Evolutionary conservation across 2,888 invertebrate species (phyloP), one percentile per base, ranked within the genome.

Genomic region (Pherbina coryleti): DNA sequence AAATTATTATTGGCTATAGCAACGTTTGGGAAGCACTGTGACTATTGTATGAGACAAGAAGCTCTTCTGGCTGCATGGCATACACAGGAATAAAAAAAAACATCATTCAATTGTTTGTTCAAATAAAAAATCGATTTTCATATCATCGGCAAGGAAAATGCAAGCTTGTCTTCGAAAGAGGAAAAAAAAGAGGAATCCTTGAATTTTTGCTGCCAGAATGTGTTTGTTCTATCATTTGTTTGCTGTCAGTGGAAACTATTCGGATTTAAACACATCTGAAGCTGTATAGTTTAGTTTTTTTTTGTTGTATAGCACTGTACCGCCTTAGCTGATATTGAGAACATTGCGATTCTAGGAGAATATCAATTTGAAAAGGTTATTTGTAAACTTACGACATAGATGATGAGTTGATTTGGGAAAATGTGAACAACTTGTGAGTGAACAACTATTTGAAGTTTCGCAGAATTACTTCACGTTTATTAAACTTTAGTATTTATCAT

Each of bases 201-300:
- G 60, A 28, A 60, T 60, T 60, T 60, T 28, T 60, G 25, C 28
- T 60, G 60, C 28, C 14, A 8, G 60, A 28, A 28, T 28, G 5
- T 60, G 60, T 28, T 60, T 60, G 60, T 25, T 60, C 22, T 60
- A 28, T 60, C 25, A 25, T 60, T 60, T 60, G 60, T 17, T 60
- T 19, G 22, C 60, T 60, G 60, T 60, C 60, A 60, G 60, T 22
- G 8, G 11, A 28, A 55, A 60, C 60, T 22, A 60, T 28, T 60
- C 28, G 25, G 2, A 60, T 28, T 25, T 60, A 5, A 22, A 28
- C 55, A 55, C 22, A 55, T 55, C 55, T 19, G 22, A 55, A 55
- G 55, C 7, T 55, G 7, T 19, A 9, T 22, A 17, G 17, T 17
- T 55, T 17, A 55, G 8, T 7, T 55, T 11, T 55, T 55, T 19